Evolutionary conservation across 2,888 invertebrate species (phyloP).

Genomic region (Tiliacea citrago): DNA sequence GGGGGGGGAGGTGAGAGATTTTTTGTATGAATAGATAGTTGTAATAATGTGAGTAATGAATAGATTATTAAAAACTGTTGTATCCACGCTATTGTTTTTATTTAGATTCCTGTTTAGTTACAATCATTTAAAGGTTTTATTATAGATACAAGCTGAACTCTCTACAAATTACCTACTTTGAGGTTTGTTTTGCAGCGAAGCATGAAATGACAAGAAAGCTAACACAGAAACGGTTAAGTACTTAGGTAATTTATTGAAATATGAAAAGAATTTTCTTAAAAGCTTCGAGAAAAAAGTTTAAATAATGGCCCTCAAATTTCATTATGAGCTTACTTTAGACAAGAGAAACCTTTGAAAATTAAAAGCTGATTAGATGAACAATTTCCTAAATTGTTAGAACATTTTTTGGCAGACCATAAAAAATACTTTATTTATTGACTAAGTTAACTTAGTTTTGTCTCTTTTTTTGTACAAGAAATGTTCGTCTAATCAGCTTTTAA

Average conservation of each 20-base stretch:
- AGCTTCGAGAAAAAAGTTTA: background rate
- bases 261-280: slow-evolving; percentile 2
- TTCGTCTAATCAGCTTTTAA: too few relatives aligned
- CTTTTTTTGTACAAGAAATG: background rate
- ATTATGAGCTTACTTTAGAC: background rate
- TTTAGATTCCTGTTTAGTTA: too few relatives aligned
- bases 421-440: background rate
- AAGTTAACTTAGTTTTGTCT: background rate
- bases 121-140: too few relatives aligned
- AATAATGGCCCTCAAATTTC: background rate
- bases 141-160: background rate
- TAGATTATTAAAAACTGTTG: too few relatives aligned
- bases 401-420: background rate
- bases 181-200: background rate
- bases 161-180: background rate
- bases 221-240: background rate
- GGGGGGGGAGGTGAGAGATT: too few relatives aligned
- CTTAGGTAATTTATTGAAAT: background rate
- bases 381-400: background rate
- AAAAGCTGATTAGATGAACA: background rate
- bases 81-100: too few relatives aligned
- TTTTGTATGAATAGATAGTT: too few relatives aligned
- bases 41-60: too few relatives aligned
- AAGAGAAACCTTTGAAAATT: background rate
- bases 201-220: slow-evolving; percentile 8